Conservation (phyloP, 2,888 invertebrate species). For the Hanleya hanleyi region DNA sequence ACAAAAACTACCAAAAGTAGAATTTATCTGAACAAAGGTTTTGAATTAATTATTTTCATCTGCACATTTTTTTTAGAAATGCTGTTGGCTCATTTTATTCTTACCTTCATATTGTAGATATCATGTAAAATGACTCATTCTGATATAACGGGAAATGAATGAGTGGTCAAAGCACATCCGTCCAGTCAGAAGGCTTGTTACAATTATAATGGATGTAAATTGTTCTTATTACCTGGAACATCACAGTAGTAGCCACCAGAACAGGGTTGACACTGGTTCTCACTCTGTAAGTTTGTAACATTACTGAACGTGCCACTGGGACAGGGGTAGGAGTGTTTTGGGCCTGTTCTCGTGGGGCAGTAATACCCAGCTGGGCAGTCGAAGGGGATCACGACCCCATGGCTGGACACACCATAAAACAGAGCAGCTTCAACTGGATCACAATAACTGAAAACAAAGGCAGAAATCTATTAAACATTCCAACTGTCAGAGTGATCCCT, state of each 20-base stretch:
- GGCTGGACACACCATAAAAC: conserved; percentile 39
- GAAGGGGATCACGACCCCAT: conserved; percentile 54
- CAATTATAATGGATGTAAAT: neutral
- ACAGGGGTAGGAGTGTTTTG: conserved; percentile 56
- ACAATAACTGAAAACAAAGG: conserved; percentile 56
- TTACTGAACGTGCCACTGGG: conserved; percentile 65
- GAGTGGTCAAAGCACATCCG: too few species aligned
- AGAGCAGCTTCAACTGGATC: conserved; percentile 59
- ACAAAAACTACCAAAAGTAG: too few species aligned
- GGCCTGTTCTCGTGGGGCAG: conserved; percentile 61
- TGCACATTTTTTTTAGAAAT: too few species aligned
- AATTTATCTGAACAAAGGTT: too few species aligned
- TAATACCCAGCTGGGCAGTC: conserved; percentile 62
- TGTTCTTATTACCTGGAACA: conserved; percentile 35
- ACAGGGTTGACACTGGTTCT: conserved; percentile 58
- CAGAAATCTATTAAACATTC: too few species aligned
- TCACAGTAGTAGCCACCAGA: conserved; percentile 61
- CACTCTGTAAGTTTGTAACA: conserved; percentile 49
- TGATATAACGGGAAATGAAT: too few species aligned
- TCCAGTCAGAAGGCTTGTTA: too few species aligned
- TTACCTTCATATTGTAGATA: too few species aligned
- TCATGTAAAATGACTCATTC: too few species aligned
- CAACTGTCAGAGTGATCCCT: too few species aligned
- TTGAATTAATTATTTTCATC: too few species aligned
- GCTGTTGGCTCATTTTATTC: too few species aligned